Base-by-base conservation (phyloP, 2,113 vertebrate genomes). In the Tragelaphus scriptus region DNA sequence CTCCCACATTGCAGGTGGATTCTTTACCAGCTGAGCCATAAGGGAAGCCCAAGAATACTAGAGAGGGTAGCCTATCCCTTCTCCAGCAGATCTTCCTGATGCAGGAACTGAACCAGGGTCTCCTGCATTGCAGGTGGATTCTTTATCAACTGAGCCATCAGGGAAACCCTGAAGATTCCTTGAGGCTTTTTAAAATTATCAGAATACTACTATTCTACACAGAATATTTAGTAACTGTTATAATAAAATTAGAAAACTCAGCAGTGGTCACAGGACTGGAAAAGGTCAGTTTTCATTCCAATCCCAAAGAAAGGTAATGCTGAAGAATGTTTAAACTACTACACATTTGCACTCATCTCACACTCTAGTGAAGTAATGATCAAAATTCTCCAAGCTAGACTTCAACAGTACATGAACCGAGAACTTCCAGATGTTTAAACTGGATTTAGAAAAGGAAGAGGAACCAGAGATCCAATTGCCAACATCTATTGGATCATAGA, bases 181-280 rank as follows among this genome's bases (percentile, higher is more conserved):
- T 92, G 56, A 96, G 51, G 28, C 10, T 75, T 84, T 55, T 40
- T 84, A 3, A 88, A 93, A 47, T 91, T 44, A 93, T 65, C 71
- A 82, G 51, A 87, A 75, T 56, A 47, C 21, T 75, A 90, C 75
- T 58, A 40, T 11, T 90, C 49, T 56, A 21, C 26, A 79, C 10
- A 82, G 61, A 82, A 61, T 84, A 87, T 51, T 77, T 51, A 90
- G 19, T 56, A 82, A 75, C 8, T 55, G 7, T 51, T n/a, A 56
- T 1, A 87, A 59, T 25, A 59, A 71, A 40, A 40, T 40, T 6
- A 71, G n/a, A 71, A 71, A 71, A 71, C 68, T 40, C 68, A 71
- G 65, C 65, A 71, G n/a, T 71, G 68, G n/a, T 40, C n/a, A 71
- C n/a, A 71, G 68, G 19, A 12, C 19, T 71, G 10, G 68, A 40